Evolutionary conservation across 2,797 vertebrate species (phyloP).

Genomic region (Argentina silus): DNA sequence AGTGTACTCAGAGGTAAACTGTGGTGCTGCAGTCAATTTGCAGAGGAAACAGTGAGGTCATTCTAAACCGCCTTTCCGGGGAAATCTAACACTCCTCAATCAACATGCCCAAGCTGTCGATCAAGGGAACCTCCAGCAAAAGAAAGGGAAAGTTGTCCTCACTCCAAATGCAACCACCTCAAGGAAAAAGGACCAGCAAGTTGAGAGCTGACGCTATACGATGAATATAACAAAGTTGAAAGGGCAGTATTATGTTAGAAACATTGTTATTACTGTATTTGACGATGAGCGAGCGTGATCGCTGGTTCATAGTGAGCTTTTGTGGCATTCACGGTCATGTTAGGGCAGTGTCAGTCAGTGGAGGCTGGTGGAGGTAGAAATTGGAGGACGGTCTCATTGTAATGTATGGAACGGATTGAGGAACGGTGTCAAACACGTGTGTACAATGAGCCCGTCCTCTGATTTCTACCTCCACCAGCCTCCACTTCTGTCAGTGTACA

Average conservation of each 20-base stretch:
- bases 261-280: not conserved
- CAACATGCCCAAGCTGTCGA: conserved; percentile 23
- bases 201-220: not conserved
- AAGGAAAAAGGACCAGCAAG: conserved; percentile 2
- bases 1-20: conserved; percentile 41
- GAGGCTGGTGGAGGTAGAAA: too few species aligned
- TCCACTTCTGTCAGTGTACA: too few species aligned
- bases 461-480: too few species aligned
- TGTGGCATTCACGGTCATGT: too few species aligned
- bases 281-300: too few species aligned
- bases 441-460: too few species aligned
- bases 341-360: too few species aligned
- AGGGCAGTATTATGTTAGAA: not conserved
- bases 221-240: not conserved
- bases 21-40: conserved; percentile 45
- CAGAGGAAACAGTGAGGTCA: conserved; percentile 57
- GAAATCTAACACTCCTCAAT: conserved; percentile 54
- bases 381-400: too few species aligned
- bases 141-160: conserved; percentile 57
- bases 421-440: too few species aligned
- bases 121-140: conserved; percentile 45
- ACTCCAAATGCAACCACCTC: conserved; percentile 28
- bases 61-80: conserved; percentile 62
- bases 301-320: too few species aligned
- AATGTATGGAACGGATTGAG: too few species aligned